Evolutionary conservation across 2,797 vertebrate genomes (phyloP).

Genomic region (Fundulus diaphanus): DNA sequence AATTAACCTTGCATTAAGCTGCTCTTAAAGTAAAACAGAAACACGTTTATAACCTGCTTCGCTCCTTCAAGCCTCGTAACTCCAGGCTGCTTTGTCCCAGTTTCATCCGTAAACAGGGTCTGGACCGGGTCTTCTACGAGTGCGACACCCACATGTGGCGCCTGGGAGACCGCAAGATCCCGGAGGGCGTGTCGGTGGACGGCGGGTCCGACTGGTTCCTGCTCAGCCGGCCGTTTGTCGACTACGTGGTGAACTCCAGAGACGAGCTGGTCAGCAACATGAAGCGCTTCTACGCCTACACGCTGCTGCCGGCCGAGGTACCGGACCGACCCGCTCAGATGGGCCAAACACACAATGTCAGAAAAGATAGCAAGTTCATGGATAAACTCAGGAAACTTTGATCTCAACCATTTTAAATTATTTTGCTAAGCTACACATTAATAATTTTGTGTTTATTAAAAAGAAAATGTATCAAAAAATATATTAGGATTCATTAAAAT

Average conservation of each 20-base stretch:
- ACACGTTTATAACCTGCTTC: too few relatives aligned
- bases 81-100: slow-evolving; percentile 67
- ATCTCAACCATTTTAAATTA: background rate
- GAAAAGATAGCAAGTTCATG: background rate
- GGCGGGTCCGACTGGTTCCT: slow-evolving; percentile 98
- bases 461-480: too few relatives aligned
- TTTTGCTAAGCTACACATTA: background rate
- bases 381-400: background rate
- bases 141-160: slow-evolving; percentile 99
- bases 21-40: too few relatives aligned
- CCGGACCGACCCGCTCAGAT: background rate
- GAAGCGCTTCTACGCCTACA: slow-evolving; percentile 95
- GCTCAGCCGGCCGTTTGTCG: slow-evolving; percentile 92
- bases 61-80: background rate
- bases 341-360: background rate
- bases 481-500: background rate
- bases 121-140: slow-evolving; percentile 95
- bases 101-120: slow-evolving; percentile 95
- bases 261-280: slow-evolving; percentile 92
- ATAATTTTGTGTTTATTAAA: too few relatives aligned
- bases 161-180: slow-evolving; percentile 94
- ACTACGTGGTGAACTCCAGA: slow-evolving; percentile 90
- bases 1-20: too few relatives aligned
- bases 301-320: slow-evolving; percentile 95
- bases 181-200: slow-evolving; percentile 92